Conservation (phyloP, 2,797 vertebrate species). For the Thamnophis elegans region DNA sequence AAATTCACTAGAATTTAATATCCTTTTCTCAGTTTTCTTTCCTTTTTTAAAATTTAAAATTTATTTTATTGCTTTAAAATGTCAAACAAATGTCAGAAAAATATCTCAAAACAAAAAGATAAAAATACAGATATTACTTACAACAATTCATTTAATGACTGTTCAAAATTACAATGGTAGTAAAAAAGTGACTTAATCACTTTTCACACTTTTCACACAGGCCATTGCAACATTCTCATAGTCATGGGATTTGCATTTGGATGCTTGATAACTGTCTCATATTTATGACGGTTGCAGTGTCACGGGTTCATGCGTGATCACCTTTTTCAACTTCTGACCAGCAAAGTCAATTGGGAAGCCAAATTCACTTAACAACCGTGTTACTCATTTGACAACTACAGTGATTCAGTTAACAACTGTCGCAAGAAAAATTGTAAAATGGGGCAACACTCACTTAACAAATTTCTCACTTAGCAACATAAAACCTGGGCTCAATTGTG, state of each 20-base stretch:
- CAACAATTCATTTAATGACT: not conserved
- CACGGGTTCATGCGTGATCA: not conserved
- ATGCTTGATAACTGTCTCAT: not conserved
- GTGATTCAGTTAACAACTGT: not conserved
- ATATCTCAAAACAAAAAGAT: not conserved
- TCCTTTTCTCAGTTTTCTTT: slow-evolving; percentile 47
- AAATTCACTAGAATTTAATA: slow-evolving; percentile 53
- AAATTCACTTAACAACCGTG: too few relatives aligned
- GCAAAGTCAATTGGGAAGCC: too few relatives aligned
- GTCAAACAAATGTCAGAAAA: not conserved
- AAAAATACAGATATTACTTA: too few relatives aligned
- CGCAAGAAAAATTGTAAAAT: not conserved
- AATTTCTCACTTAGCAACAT: not conserved
- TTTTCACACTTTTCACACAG: not conserved
- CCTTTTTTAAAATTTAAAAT: not conserved
- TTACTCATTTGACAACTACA: not conserved
- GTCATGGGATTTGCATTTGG: not conserved
- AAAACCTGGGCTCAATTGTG: not conserved
- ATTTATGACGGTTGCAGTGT: not conserved
- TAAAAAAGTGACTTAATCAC: not conserved
- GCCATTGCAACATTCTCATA: not conserved
- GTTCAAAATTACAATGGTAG: not conserved
- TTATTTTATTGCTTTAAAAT: not conserved
- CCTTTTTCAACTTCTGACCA: not conserved
- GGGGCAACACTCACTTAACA: not conserved